Evolutionary conservation across 2,113 vertebrate species (phyloP), one percentile per base, ranked within the genome.

Genomic region (Siniperca chuatsi): DNA sequence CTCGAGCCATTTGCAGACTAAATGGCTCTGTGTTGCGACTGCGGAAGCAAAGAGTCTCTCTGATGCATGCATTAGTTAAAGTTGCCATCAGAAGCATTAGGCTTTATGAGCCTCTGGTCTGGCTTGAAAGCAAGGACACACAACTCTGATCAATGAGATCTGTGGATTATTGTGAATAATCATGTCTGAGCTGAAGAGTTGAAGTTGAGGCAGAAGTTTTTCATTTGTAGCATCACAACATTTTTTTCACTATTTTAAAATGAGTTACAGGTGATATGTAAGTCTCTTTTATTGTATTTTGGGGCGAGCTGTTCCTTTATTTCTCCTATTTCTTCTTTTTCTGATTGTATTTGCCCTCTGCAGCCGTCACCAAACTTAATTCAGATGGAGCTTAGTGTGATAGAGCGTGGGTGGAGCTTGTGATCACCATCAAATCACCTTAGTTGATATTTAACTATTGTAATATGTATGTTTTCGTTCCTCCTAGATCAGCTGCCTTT

Each of bases 1-100:
- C 64, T 54, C 12, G 0, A 72, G 25, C 83, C 81, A 68, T 87
- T 75, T 85, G 48, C 83, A 83, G 82, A 76, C 81, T 80, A 54
- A 86, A 82, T 57, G 82, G 66, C 80, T 79, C 50, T 18, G 1
- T 29, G 10, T 44, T 65, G 60, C 72, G 1, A n/a, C 8, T 84
- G 44, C 13, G 1, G 50, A 44, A 2, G 8, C 55, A 54, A 21
- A 83, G 37, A 62, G 79, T 23, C 44, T 75, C 72, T 75, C 20
- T n/a, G 66, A 75, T 58, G 71, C 20, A 33, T 72, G 37, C 87
- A 78, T 85, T 77, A 74, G 37, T 23, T 71, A 67, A 61, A 8
- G 62, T 7, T 33, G 11, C 61, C 57, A 58, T 52, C 23, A 16
- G 23, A 33, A 71, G 25, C 50, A 61, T 68, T 37, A 37, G 54